Conservation (phyloP, 2,113 vertebrate genomes). For the Corythornis madagascariensis region DNA sequence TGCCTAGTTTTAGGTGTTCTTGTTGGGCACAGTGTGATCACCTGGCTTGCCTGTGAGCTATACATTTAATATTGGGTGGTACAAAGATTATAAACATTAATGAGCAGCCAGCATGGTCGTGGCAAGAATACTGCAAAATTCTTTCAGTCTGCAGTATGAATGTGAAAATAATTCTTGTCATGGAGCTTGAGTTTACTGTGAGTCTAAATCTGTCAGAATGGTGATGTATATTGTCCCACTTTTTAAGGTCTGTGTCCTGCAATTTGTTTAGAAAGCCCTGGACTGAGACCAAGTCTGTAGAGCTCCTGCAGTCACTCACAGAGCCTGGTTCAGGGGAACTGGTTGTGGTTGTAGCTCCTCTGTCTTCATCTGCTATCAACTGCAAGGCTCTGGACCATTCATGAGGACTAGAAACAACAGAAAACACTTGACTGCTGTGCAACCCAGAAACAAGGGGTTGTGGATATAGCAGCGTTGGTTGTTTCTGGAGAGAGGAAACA, state of each 20-base stretch:
- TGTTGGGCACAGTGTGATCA: background rate
- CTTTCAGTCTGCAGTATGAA: background rate
- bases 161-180: background rate
- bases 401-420: background rate
- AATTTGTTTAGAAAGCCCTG: background rate
- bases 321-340: background rate
- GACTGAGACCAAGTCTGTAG: background rate
- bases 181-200: background rate
- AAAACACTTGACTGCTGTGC: background rate
- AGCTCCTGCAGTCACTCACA: background rate
- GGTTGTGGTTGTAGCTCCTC: background rate
- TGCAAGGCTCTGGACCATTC: background rate
- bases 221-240: background rate
- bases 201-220: background rate
- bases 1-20: background rate
- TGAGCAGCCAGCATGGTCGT: background rate
- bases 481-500: background rate
- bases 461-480: background rate
- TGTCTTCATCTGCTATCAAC: background rate
- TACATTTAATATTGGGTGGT: background rate
- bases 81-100: background rate
- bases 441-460: background rate
- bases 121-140: background rate
- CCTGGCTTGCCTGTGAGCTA: background rate
- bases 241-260: background rate